Base-by-base conservation (phyloP, 2,888 invertebrate genomes). In the Caenorhabditis parvicauda region DNA sequence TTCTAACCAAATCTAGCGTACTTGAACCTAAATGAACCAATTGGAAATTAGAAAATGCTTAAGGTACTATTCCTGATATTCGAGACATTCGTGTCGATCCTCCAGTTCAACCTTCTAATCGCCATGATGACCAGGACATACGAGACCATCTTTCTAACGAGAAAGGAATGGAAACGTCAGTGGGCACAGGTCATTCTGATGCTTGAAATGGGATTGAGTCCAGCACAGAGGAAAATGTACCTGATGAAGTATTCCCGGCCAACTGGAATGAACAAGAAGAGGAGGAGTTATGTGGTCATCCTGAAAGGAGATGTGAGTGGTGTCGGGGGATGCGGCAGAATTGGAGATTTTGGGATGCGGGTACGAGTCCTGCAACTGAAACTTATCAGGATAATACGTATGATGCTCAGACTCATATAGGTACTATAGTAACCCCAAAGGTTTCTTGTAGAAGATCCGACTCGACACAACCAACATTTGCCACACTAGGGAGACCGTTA, bases 111-210 rank as follows among this genome's bases (percentile, higher is more conserved):
- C 86, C 92, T 96, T 92, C 86, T 96, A 83, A 96, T 96, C 79
- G 95, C 95, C 66, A 95, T 95, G 95, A 95, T 96, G 95, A 95
- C 94, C 0, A 93, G 95, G 82, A 96, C 96, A 6, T 96, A 96
- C 82, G 92, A 94, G 83, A 91, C 92, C 84, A 94, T 96, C 73
- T 92, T 92, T 0, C 92, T 94, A 83, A 93, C 94, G 0, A 87
- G 91, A 70, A 95, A 95, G 82, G 95, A 96, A 83, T 96, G 95
- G 94, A 93, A 95, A 83, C 44, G 72, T 50, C 70, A 72, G 58
- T 96, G 95, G 95, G 96, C 96, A 0, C 86, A 95, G 69, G 96
- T 96, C 63, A 95, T 96, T 32, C 84, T 96, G 64, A 94, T 96
- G 35, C 91, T 96, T 22, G 96, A 98, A 82, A 86, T 96, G 82